phyloP scores from a whole-genome alignment of 2,888 invertebrate species.

The Brassicogethes aeneus region DNA sequence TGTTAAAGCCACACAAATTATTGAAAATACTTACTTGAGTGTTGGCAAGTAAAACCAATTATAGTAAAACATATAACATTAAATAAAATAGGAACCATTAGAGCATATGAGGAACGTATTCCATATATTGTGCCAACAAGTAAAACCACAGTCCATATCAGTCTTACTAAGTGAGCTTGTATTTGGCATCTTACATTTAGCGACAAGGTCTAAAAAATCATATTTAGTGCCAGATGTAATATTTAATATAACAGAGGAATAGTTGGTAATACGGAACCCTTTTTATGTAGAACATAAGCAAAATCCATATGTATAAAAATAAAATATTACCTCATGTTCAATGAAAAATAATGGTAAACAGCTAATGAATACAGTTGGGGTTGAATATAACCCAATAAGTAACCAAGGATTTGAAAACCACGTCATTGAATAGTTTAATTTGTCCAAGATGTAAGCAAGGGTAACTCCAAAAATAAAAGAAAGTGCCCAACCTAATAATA shows the following conservation, averaged over 20 bases:
- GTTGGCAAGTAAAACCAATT: constrained; percentile 23
- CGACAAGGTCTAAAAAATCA: constrained; percentile 26
- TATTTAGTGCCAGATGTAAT: neutral
- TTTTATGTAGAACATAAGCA: neutral
- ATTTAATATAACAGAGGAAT: neutral
- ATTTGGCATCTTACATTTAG: constrained; percentile 27
- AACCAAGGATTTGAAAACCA: constrained; percentile 31
- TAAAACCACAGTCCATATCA: constrained; percentile 34
- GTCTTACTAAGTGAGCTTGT: constrained; percentile 29
- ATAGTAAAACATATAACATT: constrained; percentile 28
- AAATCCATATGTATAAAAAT: neutral
- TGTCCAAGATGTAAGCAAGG: constrained; percentile 20
- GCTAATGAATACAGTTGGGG: constrained; percentile 22
- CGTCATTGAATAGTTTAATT: constrained; percentile 25
- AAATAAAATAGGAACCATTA: constrained; percentile 33
- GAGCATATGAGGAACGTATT: constrained; percentile 31
- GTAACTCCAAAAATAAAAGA: constrained; percentile 14
- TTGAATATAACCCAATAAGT: constrained; percentile 25
- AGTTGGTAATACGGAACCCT: neutral
- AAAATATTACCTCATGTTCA: constrained; percentile 25
- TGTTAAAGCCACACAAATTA: too few species aligned
- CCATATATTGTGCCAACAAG: constrained; percentile 27
- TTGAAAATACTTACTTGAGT: constrained; percentile 29
- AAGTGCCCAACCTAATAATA: constrained; percentile 25
- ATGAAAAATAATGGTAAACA: constrained; percentile 16